phyloP scores from a whole-genome alignment of 2,888 invertebrate genomes.

The Pherbina coryleti region DNA sequence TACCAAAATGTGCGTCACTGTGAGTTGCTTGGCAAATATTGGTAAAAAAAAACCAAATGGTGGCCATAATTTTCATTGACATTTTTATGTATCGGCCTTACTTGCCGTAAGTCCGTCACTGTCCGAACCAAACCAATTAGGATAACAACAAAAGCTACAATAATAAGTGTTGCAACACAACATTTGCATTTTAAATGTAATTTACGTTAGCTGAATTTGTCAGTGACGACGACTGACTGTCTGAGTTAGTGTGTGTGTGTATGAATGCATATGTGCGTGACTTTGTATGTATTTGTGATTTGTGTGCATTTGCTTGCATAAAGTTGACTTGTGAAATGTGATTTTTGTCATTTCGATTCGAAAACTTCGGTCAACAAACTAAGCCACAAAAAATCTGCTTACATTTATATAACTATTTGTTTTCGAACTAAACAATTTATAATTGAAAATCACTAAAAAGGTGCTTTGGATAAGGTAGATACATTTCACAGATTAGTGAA shows the following conservation, averaged over 20 bases:
- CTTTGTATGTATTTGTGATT: neutral
- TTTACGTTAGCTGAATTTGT: slow-evolving; percentile 2
- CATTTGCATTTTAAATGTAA: slow-evolving; percentile 29
- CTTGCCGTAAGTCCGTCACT: too few species aligned
- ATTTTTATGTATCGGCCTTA: too few species aligned
- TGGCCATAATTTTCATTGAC: too few species aligned
- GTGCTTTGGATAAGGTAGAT: too few species aligned
- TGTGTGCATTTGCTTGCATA: neutral
- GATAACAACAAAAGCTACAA: neutral
- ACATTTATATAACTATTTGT: neutral
- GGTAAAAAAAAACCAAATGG: too few species aligned
- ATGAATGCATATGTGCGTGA: neutral
- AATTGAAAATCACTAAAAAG: too few species aligned
- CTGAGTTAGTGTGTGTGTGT: neutral
- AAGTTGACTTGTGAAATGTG: neutral
- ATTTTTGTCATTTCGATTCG: too few species aligned
- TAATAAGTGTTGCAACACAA: neutral
- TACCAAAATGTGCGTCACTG: too few species aligned
- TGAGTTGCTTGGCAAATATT: too few species aligned
- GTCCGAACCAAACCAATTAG: neutral
- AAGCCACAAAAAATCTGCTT: neutral
- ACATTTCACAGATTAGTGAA: too few species aligned
- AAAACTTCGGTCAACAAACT: neutral
- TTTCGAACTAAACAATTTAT: too few species aligned
- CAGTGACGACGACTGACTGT: neutral